Base-by-base conservation (phyloP, 2,888 invertebrate genomes). In the Marasmarcha lunaedactyla region DNA sequence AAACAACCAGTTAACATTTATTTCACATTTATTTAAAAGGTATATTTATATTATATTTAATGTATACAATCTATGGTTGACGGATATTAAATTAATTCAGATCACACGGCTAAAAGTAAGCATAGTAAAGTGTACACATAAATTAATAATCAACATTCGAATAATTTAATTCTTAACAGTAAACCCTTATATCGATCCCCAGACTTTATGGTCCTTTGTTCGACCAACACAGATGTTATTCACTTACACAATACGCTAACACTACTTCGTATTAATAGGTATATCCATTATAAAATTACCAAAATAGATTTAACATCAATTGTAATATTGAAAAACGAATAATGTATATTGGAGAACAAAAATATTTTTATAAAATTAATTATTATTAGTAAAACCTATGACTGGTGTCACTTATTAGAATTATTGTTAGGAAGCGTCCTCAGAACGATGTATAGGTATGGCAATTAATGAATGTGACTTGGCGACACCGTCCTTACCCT, bases 21-120 rank as follows among this genome's bases (percentile, higher is more conserved):
- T 73, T 77, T 78, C 65, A 70, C 57, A 64, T 83, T 79, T 81
- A 81, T 78, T 79, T 71, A 63, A 63, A 56, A 71, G 76, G 78
- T 65, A 72, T 76, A 73, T 70, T 79, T 78, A 11, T 20, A 20
- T 3, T 20, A 20, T 20, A 3, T 20, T 20, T 20, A 20, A 20
- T 20, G 20, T 73, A 62, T 65, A 79, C 74, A 81, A 68, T 81
- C 74, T 81, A 83, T 73, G 63, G 68, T 65, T 73, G 65, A 77
- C 66, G 76, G 68, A 74, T 71, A 71, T 64, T 61, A 65, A 34
- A 65, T 63, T 68, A 74, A 65, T 71, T 81, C 81, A 79, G 81
- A 83, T 83, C 81, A 81, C 81, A 81, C 81, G 69, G 67, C 20
- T 20, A 20, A 20, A 20, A 20, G 20, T 78, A 81, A 79, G 77